Conservation (phyloP, 2,888 invertebrate genomes). For the Pachycephus smyrnensis region DNA sequence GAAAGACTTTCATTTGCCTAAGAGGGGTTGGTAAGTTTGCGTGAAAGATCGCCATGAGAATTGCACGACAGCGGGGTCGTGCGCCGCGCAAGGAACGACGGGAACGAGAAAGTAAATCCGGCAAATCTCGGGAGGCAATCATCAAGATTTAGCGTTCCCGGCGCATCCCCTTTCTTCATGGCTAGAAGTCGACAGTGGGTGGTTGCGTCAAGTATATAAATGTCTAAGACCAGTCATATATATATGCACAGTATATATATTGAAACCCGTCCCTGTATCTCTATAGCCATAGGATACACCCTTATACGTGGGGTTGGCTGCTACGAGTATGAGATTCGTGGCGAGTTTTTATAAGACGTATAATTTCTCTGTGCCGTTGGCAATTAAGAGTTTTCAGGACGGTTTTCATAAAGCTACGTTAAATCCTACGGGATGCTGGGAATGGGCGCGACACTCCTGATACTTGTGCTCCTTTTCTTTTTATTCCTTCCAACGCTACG, state of each 20-base stretch:
- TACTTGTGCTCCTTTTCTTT: constrained; percentile 1
- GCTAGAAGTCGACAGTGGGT: not conserved
- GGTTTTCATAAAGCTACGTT: constrained; percentile 62
- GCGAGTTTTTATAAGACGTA: constrained; percentile 38
- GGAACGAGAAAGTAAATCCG: constrained; percentile 4
- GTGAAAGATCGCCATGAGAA: not conserved
- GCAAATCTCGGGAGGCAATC: constrained; percentile 14
- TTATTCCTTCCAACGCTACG: not conserved
- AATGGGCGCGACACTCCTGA: not conserved
- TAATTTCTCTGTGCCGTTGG: constrained; percentile 51
- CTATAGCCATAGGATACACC: not conserved
- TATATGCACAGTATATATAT: too few relatives aligned
- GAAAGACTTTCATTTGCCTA: not conserved
- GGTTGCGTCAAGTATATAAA: not conserved
- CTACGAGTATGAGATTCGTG: not conserved
- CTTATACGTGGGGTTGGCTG: not conserved
- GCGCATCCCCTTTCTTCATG: not conserved
- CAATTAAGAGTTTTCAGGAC: constrained; percentile 63
- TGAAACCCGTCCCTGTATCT: too few relatives aligned
- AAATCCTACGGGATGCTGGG: constrained; percentile 47
- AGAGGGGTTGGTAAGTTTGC: not conserved
- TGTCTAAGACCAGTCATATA: not conserved
- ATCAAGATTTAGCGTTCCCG: constrained; percentile 20
- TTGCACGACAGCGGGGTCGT: not conserved
- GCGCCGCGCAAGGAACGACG: not conserved